Conservation (phyloP, 1,140 invertebrate species). For the Acromyrmex heyeri region DNA sequence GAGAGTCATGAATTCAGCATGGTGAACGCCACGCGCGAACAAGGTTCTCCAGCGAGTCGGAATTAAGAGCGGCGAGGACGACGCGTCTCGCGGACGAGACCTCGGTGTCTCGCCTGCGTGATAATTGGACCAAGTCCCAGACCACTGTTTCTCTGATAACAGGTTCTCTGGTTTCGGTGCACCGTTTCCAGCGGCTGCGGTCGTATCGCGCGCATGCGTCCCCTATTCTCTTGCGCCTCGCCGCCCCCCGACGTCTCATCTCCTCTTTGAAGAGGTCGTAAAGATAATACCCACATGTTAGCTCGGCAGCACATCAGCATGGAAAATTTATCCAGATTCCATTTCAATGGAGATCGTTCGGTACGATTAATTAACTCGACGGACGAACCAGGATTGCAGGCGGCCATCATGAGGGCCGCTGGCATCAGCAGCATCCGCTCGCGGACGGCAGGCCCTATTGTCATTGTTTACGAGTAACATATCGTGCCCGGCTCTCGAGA, state of each 20-base stretch:
- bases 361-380: conserved; percentile 72
- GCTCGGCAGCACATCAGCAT: conserved; percentile 59
- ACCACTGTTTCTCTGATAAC: conserved; percentile 80
- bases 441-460: conserved; percentile 30
- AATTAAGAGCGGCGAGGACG: conserved; percentile 22
- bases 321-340: conserved; percentile 76
- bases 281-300: conserved; percentile 82
- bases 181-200: conserved; percentile 29
- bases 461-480: conserved; percentile 52
- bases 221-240: conserved; percentile 38
- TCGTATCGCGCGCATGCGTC: conserved; percentile 64
- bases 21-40: neutral
- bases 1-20: neutral
- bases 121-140: conserved; percentile 77
- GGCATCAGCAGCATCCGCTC: conserved; percentile 9
- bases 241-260: conserved; percentile 57
- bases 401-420: conserved; percentile 67
- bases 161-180: conserved; percentile 76
- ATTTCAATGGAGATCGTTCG: conserved; percentile 72
- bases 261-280: conserved; percentile 79
- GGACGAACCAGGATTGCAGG: conserved; percentile 48
- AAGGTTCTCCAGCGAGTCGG: neutral
- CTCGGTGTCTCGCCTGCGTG: conserved; percentile 64
- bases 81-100: conserved; percentile 30
- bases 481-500: conserved; percentile 17